Percentiles rank a stretch among this genome's conserved stretches.
phyloP scores from a whole-genome alignment of 1,140 invertebrate species.

The Drosophila insularis region DNA sequence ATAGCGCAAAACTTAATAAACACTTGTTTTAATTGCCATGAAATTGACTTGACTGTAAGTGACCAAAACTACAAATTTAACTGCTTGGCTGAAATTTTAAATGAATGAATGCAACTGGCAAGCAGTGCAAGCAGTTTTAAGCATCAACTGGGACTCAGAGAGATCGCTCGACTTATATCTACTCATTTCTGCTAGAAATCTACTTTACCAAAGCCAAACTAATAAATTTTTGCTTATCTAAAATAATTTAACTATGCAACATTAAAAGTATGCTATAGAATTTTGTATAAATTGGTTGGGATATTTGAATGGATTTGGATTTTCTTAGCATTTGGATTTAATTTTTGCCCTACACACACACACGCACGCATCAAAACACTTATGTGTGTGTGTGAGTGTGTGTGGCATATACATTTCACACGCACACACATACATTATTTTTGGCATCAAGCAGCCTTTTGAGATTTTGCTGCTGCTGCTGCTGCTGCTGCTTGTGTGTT shows the following conservation, averaged over 20 bases:
- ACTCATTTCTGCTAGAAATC: too few relatives aligned
- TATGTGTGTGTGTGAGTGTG: not conserved
- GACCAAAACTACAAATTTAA: too few relatives aligned
- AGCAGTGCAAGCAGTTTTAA: too few relatives aligned
- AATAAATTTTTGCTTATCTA: too few relatives aligned
- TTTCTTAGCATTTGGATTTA: not conserved
- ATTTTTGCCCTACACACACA: not conserved
- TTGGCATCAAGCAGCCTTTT: slow-evolving; percentile 60
- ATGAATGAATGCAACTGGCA: too few relatives aligned
- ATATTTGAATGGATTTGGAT: not conserved
- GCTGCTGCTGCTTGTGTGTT: not conserved
- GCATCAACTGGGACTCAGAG: too few relatives aligned
- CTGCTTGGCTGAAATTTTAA: too few relatives aligned
- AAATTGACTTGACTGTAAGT: not conserved
- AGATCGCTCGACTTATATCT: too few relatives aligned
- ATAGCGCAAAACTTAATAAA: not conserved
- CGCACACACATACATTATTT: slow-evolving; percentile 52
- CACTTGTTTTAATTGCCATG: slow-evolving; percentile 1
- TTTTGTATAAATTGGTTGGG: not conserved
- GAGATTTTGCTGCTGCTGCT: slow-evolving; percentile 12
- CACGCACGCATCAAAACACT: not conserved
- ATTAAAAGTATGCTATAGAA: slow-evolving; percentile 4
- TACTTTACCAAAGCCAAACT: too few relatives aligned
- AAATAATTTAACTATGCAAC: not conserved
- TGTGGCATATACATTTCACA: not conserved